Evolutionary conservation across 2,113 vertebrate species (phyloP).

Genomic region (Laticauda colubrina): DNA sequence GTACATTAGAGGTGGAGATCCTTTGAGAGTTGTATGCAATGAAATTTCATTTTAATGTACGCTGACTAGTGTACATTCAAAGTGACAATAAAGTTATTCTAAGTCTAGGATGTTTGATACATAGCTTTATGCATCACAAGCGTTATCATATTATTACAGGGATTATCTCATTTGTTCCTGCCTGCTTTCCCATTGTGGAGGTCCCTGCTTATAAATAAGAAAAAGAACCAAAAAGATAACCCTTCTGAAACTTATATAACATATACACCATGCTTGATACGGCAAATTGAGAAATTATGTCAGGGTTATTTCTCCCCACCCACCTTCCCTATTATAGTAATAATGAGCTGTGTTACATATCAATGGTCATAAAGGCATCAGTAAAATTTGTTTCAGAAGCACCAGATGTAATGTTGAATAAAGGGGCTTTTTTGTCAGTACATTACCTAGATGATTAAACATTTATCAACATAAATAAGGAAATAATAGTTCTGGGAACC

Average conservation of each 20-base stretch:
- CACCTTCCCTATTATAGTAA: neutral
- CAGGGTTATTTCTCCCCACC: neutral
- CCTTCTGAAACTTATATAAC: neutral
- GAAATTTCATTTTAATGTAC: too few relatives aligned
- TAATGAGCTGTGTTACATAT: conserved; percentile 11
- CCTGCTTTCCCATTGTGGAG: neutral
- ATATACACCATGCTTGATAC: neutral
- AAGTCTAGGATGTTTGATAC: neutral
- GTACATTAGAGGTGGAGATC: too few relatives aligned
- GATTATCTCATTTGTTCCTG: neutral
- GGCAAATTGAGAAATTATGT: neutral
- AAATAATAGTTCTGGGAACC: conserved; percentile 31
- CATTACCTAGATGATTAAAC: conserved; percentile 30
- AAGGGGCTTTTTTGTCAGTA: conserved; percentile 18
- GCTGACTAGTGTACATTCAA: too few relatives aligned
- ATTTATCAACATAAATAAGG: conserved; percentile 24
- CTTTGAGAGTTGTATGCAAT: too few relatives aligned
- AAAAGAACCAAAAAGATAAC: neutral
- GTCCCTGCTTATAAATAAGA: neutral
- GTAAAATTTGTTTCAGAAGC: neutral
- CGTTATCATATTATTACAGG: neutral
- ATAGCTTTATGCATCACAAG: neutral
- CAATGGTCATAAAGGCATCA: neutral
- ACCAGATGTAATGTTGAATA: conserved; percentile 1
- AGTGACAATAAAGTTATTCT: too few relatives aligned